phyloP scores from a whole-genome alignment of 2,888 invertebrate species.

The Amiota minor region DNA sequence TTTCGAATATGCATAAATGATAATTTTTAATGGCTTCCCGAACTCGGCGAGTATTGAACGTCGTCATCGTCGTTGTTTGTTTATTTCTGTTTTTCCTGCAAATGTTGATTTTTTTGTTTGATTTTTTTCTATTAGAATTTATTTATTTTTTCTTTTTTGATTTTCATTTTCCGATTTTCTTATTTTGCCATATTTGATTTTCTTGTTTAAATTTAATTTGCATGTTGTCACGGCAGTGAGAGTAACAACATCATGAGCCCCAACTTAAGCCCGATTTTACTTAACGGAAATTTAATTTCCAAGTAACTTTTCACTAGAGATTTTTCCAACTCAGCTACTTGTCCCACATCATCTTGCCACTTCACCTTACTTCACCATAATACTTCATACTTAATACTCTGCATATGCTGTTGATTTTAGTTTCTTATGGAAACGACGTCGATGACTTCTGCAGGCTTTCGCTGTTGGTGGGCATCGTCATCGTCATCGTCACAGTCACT shows the following conservation, averaged over 20 bases:
- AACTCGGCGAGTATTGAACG: slow-evolving; percentile 42
- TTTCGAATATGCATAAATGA: slow-evolving; percentile 66
- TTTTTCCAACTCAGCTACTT: slow-evolving; percentile 18
- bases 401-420: slow-evolving; percentile 48
- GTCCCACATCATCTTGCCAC: background rate
- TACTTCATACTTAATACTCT: slow-evolving; percentile 45
- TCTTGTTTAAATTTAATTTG: slow-evolving; percentile 62
- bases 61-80: slow-evolving; percentile 46
- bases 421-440: slow-evolving; percentile 13
- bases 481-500: slow-evolving; percentile 13
- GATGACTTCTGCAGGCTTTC: background rate
- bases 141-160: background rate
- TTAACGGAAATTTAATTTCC: slow-evolving; percentile 67
- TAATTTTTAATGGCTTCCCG: slow-evolving; percentile 69
- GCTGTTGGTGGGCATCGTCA: slow-evolving; percentile 2
- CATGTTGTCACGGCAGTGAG: slow-evolving; percentile 35
- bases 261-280: slow-evolving; percentile 27
- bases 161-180: slow-evolving; percentile 34
- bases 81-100: slow-evolving; percentile 50
- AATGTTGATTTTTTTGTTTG: slow-evolving; percentile 24
- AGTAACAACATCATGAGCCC: too few species aligned
- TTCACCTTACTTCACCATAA: background rate
- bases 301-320: slow-evolving; percentile 48
- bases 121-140: background rate
- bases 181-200: slow-evolving; percentile 63